Conservation (phyloP, 1,140 invertebrate genomes). For the Camponotus floridanus region DNA sequence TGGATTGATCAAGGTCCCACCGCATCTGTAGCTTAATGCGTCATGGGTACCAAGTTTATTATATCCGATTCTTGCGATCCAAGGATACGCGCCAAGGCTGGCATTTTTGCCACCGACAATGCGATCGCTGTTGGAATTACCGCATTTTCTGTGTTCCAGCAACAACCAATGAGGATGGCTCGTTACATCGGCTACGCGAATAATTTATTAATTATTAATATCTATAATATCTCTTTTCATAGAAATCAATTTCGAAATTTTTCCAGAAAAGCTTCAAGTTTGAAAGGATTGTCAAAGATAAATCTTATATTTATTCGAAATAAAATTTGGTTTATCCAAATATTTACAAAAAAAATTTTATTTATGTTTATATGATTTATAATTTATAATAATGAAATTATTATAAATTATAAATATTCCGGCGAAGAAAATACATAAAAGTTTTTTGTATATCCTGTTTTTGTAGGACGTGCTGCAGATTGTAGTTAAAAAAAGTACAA, state of each 20-base stretch:
- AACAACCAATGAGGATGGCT: constrained; percentile 86
- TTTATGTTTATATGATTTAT: background rate
- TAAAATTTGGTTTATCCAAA: background rate
- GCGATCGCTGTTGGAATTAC: constrained; percentile 81
- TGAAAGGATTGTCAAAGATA: background rate
- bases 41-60: background rate
- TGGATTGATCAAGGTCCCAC: constrained; percentile 89
- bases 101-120: constrained; percentile 88
- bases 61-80: constrained; percentile 88
- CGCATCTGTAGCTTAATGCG: constrained; percentile 86
- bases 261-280: background rate
- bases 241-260: background rate
- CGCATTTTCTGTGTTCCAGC: constrained; percentile 83
- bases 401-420: background rate
- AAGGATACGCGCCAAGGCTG: constrained; percentile 88
- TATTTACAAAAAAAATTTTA: background rate
- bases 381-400: too few relatives aligned
- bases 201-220: constrained; percentile 1
- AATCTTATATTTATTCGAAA: background rate
- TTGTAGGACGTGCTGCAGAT: too few relatives aligned
- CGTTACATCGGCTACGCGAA: constrained; percentile 79
- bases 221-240: background rate
- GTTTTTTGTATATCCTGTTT: background rate
- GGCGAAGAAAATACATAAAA: background rate
- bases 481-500: too few relatives aligned